Percentiles rank a stretch among this genome's conserved stretches.
Conservation (phyloP, 1,140 invertebrate genomes). For the Zaprionus vittiger region DNA sequence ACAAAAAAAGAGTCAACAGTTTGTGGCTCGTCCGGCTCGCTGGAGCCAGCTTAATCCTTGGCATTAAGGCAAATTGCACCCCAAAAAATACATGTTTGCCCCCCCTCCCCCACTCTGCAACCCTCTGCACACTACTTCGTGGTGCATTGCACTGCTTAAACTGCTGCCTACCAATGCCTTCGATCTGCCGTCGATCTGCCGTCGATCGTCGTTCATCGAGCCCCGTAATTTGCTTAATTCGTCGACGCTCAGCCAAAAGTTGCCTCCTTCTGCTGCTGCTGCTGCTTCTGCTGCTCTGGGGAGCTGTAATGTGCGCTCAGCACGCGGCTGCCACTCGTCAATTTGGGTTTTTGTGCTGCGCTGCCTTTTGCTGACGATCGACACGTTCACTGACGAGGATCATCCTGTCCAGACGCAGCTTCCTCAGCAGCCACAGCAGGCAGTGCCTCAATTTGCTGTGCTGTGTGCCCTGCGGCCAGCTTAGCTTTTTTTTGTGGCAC, state of each 20-base stretch:
- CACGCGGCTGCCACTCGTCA: slow-evolving; percentile 80
- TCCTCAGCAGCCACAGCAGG: slow-evolving; percentile 59
- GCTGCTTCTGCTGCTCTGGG: slow-evolving; percentile 7
- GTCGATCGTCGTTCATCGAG: slow-evolving; percentile 39
- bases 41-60: slow-evolving; percentile 69
- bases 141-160: slow-evolving; percentile 4
- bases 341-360: slow-evolving; percentile 28
- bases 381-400: slow-evolving; percentile 55
- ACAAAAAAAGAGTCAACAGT: slow-evolving; percentile 72
- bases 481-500: slow-evolving; percentile 33
- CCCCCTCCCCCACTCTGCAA: too few relatives aligned
- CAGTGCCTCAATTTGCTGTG: slow-evolving; percentile 59
- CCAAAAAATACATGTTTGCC: neutral
- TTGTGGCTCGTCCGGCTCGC: slow-evolving; percentile 53
- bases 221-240: slow-evolving; percentile 80
- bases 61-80: slow-evolving; percentile 76
- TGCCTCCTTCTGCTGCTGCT: neutral
- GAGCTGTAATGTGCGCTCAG: slow-evolving; percentile 50
- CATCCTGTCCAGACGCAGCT: slow-evolving; percentile 57
- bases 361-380: slow-evolving; percentile 38
- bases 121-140: neutral
- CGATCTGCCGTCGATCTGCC: neutral
- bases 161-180: slow-evolving; percentile 30
- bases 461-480: slow-evolving; percentile 51
- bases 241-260: slow-evolving; percentile 68